Conservation (phyloP, 2,797 vertebrate genomes). For the Pseudochirops cupreus region DNA sequence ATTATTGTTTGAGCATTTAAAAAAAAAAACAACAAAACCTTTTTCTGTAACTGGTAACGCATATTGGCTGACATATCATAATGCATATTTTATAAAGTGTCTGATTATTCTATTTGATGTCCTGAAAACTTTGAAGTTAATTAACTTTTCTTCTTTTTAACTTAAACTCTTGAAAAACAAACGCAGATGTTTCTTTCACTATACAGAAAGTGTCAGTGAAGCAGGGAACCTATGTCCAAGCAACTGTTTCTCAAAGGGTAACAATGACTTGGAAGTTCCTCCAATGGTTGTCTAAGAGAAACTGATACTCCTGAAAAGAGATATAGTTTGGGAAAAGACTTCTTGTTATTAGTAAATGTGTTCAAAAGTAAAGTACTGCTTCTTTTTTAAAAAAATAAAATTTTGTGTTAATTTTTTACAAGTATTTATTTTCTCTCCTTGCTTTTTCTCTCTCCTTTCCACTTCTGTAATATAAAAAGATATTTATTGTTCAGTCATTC, state of each 20-base stretch:
- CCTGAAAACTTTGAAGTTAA: slow-evolving; percentile 76
- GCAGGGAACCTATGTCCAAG: slow-evolving; percentile 62
- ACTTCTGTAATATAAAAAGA: neutral
- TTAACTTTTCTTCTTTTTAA: slow-evolving; percentile 58
- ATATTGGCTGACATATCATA: slow-evolving; percentile 69
- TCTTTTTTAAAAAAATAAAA: neutral
- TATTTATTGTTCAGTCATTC: neutral
- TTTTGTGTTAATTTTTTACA: neutral
- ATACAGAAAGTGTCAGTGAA: slow-evolving; percentile 62
- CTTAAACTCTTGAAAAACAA: slow-evolving; percentile 65
- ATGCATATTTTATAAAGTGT: slow-evolving; percentile 82
- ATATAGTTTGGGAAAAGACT: slow-evolving; percentile 44
- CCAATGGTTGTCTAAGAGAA: slow-evolving; percentile 41
- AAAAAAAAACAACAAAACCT: neutral
- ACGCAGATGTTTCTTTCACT: slow-evolving; percentile 59
- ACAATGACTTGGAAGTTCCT: slow-evolving; percentile 23
- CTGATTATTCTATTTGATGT: slow-evolving; percentile 84
- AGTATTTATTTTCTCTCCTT: neutral
- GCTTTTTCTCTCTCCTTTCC: neutral
- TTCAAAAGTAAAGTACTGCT: slow-evolving; percentile 13
- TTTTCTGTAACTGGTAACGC: slow-evolving; percentile 75
- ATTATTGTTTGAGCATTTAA: slow-evolving; percentile 75
- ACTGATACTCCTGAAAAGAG: slow-evolving; percentile 6
- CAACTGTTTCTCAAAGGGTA: slow-evolving; percentile 30
- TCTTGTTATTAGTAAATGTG: neutral